Evolutionary conservation across 2,113 vertebrate genomes (phyloP), one percentile per base, ranked within the genome.

Genomic region (Corythoichthys intestinalis): DNA sequence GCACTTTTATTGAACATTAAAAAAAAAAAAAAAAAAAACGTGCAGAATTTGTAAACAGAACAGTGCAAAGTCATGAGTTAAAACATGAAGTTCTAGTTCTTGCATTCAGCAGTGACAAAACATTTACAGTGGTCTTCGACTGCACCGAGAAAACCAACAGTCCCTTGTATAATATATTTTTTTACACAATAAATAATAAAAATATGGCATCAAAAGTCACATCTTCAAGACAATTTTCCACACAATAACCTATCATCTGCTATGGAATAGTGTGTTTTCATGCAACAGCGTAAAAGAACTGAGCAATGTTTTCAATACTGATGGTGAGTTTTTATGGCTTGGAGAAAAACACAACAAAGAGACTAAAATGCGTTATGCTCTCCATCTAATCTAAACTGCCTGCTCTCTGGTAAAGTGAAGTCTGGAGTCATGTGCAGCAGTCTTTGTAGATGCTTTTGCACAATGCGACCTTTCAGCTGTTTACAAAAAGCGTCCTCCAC

Each of bases 1-100:
- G 77, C 74, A 81, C 77, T 85, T 88, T 89, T 72, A 84, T 86
- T 85, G 54, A 81, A 83, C 49, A 60, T 63, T 0, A 65, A 62
- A 71, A 75, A 75, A 66, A 74, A 28, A 28, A 28, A 28, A 0
- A 65, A 62, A 71, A 75, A 75, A 66, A 74, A 74, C 72, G 77
- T 70, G 67, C 72, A 77, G 53, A 68, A 58, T 39, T 41, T 52
- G 35, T 61, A 49, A 77, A 77, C 44, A 59, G 59, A 64, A 67
- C 50, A 66, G 44, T 72, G 66, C 37, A 41, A 62, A 58, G 17
- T 9, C n/a, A 46, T 41, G 6, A 20, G 12, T 20, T 8, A 41
- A 37, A 11, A 48, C 53, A 75, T 62, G 66, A 75, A 17, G 58
- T 53, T 10, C 50, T 48, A 4, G 48, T 20, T 37, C 13, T 49